Base-by-base conservation (phyloP, 2,113 vertebrate genomes). In the Aldabrachelys gigantea region DNA sequence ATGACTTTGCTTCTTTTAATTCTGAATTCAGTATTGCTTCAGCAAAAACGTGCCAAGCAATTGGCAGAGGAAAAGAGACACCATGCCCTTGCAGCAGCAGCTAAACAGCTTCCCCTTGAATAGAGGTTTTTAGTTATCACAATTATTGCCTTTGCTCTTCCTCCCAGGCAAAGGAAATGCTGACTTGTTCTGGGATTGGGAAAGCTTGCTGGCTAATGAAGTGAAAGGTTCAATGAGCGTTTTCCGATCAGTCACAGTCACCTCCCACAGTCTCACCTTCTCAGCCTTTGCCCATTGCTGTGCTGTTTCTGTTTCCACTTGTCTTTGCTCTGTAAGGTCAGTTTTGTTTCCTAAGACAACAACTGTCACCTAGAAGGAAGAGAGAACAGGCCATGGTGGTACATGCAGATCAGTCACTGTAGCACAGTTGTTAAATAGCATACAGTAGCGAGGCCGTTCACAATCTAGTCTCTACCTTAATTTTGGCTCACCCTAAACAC, bases 251-350 rank as follows among this genome's bases (percentile, higher is more conserved):
- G 98, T 97, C 44, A 99, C 99, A 2, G 98, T 99, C 92, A 99
- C 99, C 98, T 99, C 99, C 99, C 99, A 99, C 88, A 99, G 98
- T 90, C 99, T 99, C 91, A 99, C 98, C 96, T 99, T 99, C 98
- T 99, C 99, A 0, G 98, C 98, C 8, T 97, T 98, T 1, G 99
- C 99, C 99, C 99, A 99, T 85, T 99, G 99, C 97, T 99, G 99
- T 1, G 99, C 99, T 91, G 95, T 98, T 91, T 99, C 99, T 59
- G 97, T 94, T 2, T 99, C 99, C 93, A 99, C 99, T 98, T 99
- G 98, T 24, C 99, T 98, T 78, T 98, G 98, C 78, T 99, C 99
- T 27, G 96, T 97, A 88, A 99, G 98, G 97, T 99, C 99, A 0
- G 97, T 97, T 97, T 99, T 99, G 93, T 99, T 99, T 85, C 99